These are phyloP conservation scores for Deroptyus accipitrinus DNA, from an alignment of 2,113 vertebrate species.

Conservation along the genomic window DNA sequence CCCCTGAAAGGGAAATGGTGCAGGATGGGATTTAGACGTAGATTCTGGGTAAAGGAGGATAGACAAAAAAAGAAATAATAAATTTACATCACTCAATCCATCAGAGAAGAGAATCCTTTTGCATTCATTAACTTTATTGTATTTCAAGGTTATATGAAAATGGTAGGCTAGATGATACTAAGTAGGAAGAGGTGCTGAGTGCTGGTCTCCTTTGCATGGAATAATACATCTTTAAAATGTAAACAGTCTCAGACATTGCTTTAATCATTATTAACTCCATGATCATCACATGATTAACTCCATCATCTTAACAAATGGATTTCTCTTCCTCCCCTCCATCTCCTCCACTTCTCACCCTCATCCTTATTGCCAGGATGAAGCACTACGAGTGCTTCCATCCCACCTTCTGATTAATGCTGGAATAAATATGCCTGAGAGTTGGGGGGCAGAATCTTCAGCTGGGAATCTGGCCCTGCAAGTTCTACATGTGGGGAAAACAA, in stretches of 20 bases:
- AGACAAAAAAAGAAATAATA: background rate
- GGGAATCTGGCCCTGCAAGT: background rate
- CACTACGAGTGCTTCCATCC: background rate
- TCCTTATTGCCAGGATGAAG: background rate
- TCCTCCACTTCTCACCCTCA: background rate
- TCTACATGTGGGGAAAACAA: background rate
- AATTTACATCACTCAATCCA: background rate
- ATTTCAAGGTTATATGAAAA: constrained; percentile 72
- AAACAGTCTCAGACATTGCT: constrained; percentile 54
- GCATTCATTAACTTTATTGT: constrained; percentile 62
- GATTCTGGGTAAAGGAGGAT: background rate
- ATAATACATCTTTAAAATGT: constrained; percentile 51
- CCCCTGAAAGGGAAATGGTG: background rate
- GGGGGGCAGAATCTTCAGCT: background rate
- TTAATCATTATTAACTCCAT: constrained; percentile 11
- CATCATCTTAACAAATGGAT: constrained; percentile 52
- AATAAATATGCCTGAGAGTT: constrained; percentile 1
- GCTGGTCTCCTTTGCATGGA: background rate
- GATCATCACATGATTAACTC: background rate
- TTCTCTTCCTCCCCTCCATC: background rate
- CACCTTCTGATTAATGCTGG: background rate
- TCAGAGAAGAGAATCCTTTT: constrained; percentile 11
- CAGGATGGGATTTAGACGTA: background rate
- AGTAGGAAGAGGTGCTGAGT: constrained; percentile 32
- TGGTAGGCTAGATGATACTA: constrained; percentile 37